Evolutionary conservation across 2,888 invertebrate species (phyloP).

Genomic region (Matsumyia berberina): DNA sequence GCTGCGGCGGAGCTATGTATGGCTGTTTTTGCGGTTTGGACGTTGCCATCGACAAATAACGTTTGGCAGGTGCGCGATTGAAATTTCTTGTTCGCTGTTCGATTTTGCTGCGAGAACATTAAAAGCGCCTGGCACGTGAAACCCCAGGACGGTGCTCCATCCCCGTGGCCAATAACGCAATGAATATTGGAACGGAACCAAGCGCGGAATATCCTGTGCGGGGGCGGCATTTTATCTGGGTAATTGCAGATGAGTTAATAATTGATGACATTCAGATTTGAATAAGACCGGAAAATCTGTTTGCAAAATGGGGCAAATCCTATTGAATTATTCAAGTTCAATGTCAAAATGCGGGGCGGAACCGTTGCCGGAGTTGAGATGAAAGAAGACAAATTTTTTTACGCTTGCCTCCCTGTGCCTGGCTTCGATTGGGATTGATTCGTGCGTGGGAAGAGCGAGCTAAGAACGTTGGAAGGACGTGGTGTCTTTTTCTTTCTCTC

Average conservation of each 20-base stretch:
- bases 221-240: constrained; percentile 26
- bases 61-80: constrained; percentile 59
- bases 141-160: constrained; percentile 7
- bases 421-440: constrained; percentile 6
- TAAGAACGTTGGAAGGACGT: not conserved
- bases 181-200: not conserved
- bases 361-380: not conserved
- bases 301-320: constrained; percentile 48
- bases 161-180: not conserved
- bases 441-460: not conserved
- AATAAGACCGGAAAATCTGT: constrained; percentile 51
- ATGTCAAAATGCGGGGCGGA: constrained; percentile 42
- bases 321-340: constrained; percentile 62
- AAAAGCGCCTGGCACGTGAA: constrained; percentile 24
- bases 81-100: constrained; percentile 45
- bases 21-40: constrained; percentile 4
- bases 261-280: constrained; percentile 65
- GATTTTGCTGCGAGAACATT: constrained; percentile 22
- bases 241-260: constrained; percentile 62
- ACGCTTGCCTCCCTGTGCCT: not conserved
- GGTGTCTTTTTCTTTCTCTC: not conserved
- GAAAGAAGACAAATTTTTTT: not conserved
- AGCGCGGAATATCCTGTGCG: not conserved
- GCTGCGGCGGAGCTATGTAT: not conserved
- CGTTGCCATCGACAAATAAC: constrained; percentile 12